Conservation (phyloP, 2,113 vertebrate species). For the Dascyllus trimaculatus region DNA sequence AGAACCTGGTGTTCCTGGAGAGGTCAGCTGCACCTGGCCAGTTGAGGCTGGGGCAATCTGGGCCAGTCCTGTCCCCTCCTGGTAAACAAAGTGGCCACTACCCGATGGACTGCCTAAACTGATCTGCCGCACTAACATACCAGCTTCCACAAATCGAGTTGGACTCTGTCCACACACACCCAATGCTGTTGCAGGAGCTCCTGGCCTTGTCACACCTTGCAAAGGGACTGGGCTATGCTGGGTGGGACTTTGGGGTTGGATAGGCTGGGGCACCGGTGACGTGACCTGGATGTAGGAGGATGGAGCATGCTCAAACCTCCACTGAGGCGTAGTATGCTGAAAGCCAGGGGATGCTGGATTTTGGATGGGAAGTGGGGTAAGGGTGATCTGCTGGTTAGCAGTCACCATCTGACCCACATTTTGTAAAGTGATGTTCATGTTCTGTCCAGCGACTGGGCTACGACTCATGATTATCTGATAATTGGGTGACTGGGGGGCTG, state of each 20-base stretch:
- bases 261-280: conserved; percentile 89
- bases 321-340: conserved; percentile 90
- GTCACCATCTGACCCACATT: conserved; percentile 90
- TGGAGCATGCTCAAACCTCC: conserved; percentile 90
- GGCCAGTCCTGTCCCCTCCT: conserved; percentile 90
- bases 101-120: conserved; percentile 87
- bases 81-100: conserved; percentile 90
- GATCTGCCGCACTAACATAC: conserved; percentile 91
- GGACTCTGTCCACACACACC: conserved; percentile 91
- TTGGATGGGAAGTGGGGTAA: conserved; percentile 88
- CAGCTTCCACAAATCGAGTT: conserved; percentile 89
- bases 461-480: conserved; percentile 96
- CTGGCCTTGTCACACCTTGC: conserved; percentile 86
- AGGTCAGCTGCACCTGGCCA: conserved; percentile 87
- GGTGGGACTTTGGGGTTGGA: conserved; percentile 92
- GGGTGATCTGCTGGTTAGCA: conserved; percentile 92
- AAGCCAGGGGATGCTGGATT: conserved; percentile 91
- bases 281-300: conserved; percentile 93
- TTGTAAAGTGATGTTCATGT: conserved; percentile 94
- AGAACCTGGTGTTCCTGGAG: conserved; percentile 81
- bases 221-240: conserved; percentile 90
- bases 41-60: conserved; percentile 88
- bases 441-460: conserved; percentile 91
- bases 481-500: conserved; percentile 92
- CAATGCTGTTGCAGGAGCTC: conserved; percentile 84